These are phyloP conservation scores for Tolmerus cingulatus DNA, from an alignment of 2,888 invertebrate genomes.

Conservation along the genomic window DNA sequence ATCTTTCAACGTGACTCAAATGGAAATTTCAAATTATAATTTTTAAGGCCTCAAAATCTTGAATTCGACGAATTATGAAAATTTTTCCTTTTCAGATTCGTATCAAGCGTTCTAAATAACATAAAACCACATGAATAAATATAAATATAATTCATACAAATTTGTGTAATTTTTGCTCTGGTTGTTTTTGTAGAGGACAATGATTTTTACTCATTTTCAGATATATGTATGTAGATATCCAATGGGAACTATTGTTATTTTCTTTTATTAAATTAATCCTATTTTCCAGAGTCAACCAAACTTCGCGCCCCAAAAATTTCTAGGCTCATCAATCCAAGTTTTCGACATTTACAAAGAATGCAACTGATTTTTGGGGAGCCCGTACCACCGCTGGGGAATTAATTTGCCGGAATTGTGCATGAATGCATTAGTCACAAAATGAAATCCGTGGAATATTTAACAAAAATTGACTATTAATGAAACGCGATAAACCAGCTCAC, in stretches of 20 bases:
- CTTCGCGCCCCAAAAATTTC: background rate
- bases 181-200: background rate
- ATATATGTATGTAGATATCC: background rate
- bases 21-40: too few relatives aligned
- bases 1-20: too few relatives aligned
- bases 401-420: background rate
- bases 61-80: too few relatives aligned
- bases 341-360: background rate
- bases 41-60: too few relatives aligned
- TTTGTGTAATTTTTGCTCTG: background rate
- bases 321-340: background rate
- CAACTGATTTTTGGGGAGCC: background rate
- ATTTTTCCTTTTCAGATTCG: too few relatives aligned
- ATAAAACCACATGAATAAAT: too few relatives aligned
- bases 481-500: background rate
- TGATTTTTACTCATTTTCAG: background rate
- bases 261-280: background rate
- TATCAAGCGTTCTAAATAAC: too few relatives aligned
- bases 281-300: background rate
- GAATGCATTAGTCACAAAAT: background rate
- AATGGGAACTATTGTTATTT: background rate
- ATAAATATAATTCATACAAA: too few relatives aligned
- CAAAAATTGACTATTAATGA: background rate
- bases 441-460: background rate
- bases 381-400: background rate